Evolutionary conservation across 1,140 invertebrate genomes (phyloP), one percentile per base, ranked within the genome.

Genomic region (Colletes latitarsis): DNA sequence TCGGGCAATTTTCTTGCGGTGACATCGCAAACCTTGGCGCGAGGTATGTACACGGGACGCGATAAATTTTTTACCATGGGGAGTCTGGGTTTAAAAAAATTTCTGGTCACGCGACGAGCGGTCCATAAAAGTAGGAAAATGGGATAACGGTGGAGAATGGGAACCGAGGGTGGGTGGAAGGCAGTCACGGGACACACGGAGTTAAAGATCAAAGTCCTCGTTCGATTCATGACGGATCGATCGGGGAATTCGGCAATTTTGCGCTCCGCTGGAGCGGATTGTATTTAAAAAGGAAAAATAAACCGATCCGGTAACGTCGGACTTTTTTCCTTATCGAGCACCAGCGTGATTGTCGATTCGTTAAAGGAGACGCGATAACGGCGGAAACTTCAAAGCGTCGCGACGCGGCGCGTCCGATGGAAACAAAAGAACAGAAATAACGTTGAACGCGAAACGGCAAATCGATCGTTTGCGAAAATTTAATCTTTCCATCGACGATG

Each of bases 241-340:
- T 46, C 49, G 14, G 14, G 52, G 70, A 55, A 58, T 79, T 74
- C 60, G 70, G 17, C 62, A 58, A 79, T 79, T 66, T 74, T 57
- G 8, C 70, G 77, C 58, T 66, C 49, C 69, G 19, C 4, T 21
- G 19, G 19, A 58, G 70, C 71, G 53, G 12, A 75, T 60, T 39
- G 30, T 67, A 75, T 67, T 80, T 74, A 52, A 67, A 75, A 53
- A 49, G 63, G 15, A 46, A 14, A 63, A 30, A 41, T 46, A 9
- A 3, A 58, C 0, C 4, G 39, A 64, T 8, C 14, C 5, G 15
- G 15, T 5, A 9, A 49, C 14, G 17, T 49, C 49, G 57, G 6
- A 9, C 3, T 41, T 52, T 53, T 70, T 19, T 52, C 12, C 57
- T 71, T 41, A 8, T 52, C 46, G 15, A 4, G n/a, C n/a, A 3